Evolutionary conservation across 2,797 vertebrate species (phyloP).

Genomic region (Otus scops): DNA sequence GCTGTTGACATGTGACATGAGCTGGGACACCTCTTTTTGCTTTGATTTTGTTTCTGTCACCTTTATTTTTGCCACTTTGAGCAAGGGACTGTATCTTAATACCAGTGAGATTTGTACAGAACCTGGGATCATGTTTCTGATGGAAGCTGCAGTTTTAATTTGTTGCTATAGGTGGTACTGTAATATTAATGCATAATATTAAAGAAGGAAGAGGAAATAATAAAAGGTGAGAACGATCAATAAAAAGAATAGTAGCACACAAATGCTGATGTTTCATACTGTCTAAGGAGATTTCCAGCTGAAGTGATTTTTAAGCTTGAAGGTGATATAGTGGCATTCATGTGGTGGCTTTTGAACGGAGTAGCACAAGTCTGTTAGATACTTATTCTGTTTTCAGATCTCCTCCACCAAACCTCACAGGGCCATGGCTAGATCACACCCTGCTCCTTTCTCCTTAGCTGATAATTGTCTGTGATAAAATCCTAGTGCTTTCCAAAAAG

Average conservation of each 20-base stretch:
- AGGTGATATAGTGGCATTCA: background rate
- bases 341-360: background rate
- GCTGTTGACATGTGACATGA: background rate
- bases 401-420: background rate
- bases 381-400: background rate
- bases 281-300: background rate
- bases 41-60: conserved; percentile 2
- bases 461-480: background rate
- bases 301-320: background rate
- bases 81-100: background rate
- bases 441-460: background rate
- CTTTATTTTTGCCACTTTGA: background rate
- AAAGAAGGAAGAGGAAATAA: background rate
- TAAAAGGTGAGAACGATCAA: background rate
- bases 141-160: conserved; percentile 46
- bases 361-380: background rate
- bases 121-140: background rate
- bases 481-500: background rate
- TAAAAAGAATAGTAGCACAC: background rate
- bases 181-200: conserved; percentile 45
- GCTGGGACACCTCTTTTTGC: background rate
- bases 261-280: background rate
- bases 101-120: background rate
- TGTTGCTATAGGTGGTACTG: conserved; percentile 65
- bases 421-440: background rate